Base-by-base conservation (phyloP, 2,113 vertebrate genomes). In the Saguinus imperator region DNA sequence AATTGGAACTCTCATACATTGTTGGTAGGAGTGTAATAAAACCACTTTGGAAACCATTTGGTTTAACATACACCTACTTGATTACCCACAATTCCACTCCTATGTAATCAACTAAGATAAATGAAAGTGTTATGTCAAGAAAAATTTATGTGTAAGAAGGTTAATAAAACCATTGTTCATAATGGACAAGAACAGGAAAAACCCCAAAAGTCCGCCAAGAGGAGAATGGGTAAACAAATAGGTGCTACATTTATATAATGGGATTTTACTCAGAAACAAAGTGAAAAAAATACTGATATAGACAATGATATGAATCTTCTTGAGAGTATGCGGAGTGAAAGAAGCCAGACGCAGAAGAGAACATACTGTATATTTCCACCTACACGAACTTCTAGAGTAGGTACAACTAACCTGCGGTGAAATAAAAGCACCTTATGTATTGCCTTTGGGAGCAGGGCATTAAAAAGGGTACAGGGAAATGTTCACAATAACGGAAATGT, bases 281-380 rank as follows among this genome's bases (percentile, higher is more conserved):
- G 77, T n/a, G n/a, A 82, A 75, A 11, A 72, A 52, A 64, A 87
- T 37, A n/a, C 21, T 77, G n/a, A 83, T 32, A 32, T 6, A n/a
- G 8, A 91, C 40, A 73, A 52, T 10, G 45, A 37, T 32, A 29
- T 5, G 20, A 48, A 57, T 55, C 11, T 81, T 55, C n/a, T 13
- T 82, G 64, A 97, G 91, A 89, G n/a, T 50, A 92, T 17, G 40
- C 43, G 55, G 7, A 87, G 61, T 10, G 32, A 91, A 89, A 91
- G 66, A 52, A 87, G 40, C 25, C 29, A 95, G 73, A 86, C 21
- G 40, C 32, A 40, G 9, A 52, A 90, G 40, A 45, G 29, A 77
- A 70, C 17, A 20, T 1, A 20, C 43, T 12, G n/a, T 25, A 20
- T 70, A 45, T 81, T 77, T 81, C 55, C 91, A 95, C 17, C 79